A percentile compares a stretch with the other conserved stretches of the same genome.
Conservation (phyloP, 92 coral and sea anemone species). For the Phymanthus crucifer region DNA sequence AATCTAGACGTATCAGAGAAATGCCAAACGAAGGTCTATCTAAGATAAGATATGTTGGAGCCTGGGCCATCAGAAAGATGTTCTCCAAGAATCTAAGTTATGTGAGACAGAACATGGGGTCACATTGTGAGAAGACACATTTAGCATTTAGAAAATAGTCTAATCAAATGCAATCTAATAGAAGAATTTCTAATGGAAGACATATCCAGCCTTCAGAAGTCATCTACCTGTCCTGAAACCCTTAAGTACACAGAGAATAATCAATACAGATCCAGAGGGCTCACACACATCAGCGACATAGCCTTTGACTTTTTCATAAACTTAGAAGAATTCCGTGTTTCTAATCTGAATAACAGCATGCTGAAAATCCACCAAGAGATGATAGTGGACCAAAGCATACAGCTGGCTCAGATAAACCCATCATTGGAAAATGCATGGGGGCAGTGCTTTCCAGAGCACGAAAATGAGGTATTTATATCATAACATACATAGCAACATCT, state of each 20-base stretch:
- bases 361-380: neutral
- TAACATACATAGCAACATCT: too few species aligned
- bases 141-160: neutral
- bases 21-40: neutral
- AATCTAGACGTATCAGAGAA: neutral
- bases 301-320: conserved; percentile 18
- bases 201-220: neutral
- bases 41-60: conserved; percentile 31
- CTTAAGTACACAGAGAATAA: conserved; percentile 28
- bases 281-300: conserved; percentile 21
- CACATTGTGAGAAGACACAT: neutral
- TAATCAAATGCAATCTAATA: neutral
- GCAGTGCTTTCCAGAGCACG: neutral
- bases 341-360: neutral
- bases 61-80: conserved; percentile 32
- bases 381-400: neutral
- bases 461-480: neutral
- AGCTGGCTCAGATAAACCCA: too few species aligned
- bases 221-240: conserved; percentile 28
- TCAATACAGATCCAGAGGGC: conserved; percentile 34
- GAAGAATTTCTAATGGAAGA: conserved; percentile 19
- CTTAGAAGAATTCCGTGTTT: neutral
- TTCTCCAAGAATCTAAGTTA: conserved; percentile 1
- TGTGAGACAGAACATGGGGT: conserved; percentile 10
- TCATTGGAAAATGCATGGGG: too few species aligned